Evolutionary conservation across 2,888 invertebrate species (phyloP).

Genomic region (Euphydryas editha): DNA sequence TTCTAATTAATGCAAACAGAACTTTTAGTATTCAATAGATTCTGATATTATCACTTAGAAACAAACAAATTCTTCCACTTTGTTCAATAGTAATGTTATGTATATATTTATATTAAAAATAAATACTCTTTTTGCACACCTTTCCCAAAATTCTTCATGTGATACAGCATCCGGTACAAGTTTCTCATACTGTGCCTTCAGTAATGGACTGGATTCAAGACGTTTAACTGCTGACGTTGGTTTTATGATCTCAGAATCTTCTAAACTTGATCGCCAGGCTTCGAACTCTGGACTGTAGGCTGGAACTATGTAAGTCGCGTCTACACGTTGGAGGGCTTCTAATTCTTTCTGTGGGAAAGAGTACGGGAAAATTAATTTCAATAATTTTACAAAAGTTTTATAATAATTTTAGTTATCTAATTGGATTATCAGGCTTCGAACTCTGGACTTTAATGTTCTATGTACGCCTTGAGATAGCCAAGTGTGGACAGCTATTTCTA

Average conservation of each 20-base stretch:
- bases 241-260: conserved; percentile 52
- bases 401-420: no score
- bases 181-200: conserved; percentile 85
- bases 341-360: conserved; percentile 84
- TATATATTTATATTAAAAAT: not conserved
- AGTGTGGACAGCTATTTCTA: no score
- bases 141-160: conserved; percentile 91
- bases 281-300: conserved; percentile 82
- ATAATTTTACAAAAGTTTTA: no score
- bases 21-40: no score
- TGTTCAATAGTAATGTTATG: no score
- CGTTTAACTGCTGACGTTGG: conserved; percentile 54
- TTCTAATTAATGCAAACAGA: no score
- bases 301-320: conserved; percentile 88
- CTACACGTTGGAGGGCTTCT: conserved; percentile 87
- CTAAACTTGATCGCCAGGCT: conserved; percentile 71
- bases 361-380: not conserved
- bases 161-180: conserved; percentile 89
- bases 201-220: conserved; percentile 68
- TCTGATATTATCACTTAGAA: no score
- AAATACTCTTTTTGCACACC: conserved; percentile 63
- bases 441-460: no score
- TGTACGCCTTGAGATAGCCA: no score
- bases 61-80: no score
- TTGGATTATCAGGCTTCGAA: no score